Evolutionary conservation across 2,113 vertebrate genomes (phyloP).

Genomic region (Anser brachyrhynchus): DNA sequence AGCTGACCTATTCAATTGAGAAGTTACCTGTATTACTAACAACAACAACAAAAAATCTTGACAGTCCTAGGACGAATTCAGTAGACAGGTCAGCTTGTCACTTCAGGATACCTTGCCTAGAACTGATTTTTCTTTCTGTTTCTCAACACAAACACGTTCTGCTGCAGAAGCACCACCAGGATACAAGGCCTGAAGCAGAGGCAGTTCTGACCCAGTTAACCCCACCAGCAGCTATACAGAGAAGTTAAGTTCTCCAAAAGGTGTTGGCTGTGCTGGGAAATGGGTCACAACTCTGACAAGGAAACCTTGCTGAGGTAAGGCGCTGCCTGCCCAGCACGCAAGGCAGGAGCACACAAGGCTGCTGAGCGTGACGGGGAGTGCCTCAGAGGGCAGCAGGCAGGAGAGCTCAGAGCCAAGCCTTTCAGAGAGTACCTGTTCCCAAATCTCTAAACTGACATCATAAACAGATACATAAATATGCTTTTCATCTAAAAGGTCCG

Average conservation of each 20-base stretch:
- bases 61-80: background rate
- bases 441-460: background rate
- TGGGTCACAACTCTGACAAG: background rate
- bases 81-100: background rate
- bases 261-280: background rate
- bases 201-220: background rate
- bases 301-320: background rate
- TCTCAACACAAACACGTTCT: background rate
- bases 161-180: background rate
- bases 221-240: no score
- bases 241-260: background rate
- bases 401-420: background rate
- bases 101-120: background rate
- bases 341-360: background rate
- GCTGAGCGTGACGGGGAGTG: rapidly evolving
- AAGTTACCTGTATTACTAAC: background rate
- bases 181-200: background rate
- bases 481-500: background rate
- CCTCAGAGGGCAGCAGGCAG: rapidly evolving
- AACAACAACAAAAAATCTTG: background rate
- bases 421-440: background rate
- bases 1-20: background rate
- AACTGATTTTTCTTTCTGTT: background rate
- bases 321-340: background rate
- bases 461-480: background rate